Conservation (phyloP, 2,113 vertebrate genomes). For the Delphinus delphis region DNA sequence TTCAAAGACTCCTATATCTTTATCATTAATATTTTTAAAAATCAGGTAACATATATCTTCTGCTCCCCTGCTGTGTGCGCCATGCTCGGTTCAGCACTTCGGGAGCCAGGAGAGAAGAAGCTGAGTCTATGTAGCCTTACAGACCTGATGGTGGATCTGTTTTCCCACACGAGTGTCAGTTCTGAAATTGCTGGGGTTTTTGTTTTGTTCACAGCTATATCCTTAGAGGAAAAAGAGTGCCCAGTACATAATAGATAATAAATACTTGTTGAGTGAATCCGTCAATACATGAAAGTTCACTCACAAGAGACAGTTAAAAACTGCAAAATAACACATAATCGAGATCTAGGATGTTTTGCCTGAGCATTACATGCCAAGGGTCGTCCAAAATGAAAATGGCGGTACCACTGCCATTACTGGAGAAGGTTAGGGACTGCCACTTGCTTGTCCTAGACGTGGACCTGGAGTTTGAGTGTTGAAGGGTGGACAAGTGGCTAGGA, state of each 20-base stretch:
- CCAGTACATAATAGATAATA: not conserved
- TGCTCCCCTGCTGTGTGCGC: not conserved
- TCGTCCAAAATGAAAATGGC: not conserved
- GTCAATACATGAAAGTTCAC: not conserved
- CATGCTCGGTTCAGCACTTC: not conserved
- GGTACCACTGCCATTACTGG: not conserved
- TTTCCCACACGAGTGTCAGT: not conserved
- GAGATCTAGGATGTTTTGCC: not conserved
- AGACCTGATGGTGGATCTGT: not conserved
- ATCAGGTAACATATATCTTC: constrained; percentile 1
- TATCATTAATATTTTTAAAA: constrained; percentile 46
- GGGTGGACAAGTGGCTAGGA: not conserved
- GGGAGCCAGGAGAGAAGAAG: not conserved
- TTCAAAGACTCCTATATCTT: constrained; percentile 4
- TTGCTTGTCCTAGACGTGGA: not conserved
- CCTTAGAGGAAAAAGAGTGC: not conserved
- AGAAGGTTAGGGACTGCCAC: not conserved
- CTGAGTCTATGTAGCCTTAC: not conserved
- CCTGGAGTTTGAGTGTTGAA: not conserved
- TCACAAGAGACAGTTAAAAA: constrained; percentile 23
- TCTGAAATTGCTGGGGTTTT: not conserved
- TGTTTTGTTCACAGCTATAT: not conserved
- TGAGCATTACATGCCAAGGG: not conserved
- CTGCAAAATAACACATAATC: not conserved
- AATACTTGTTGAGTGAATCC: not conserved